A percentile compares a stretch with the other conserved stretches of the same genome.
These are phyloP conservation scores for Kryptolebias ocellatus DNA, from an alignment of 2,797 vertebrate species.

Conservation along the genomic window DNA sequence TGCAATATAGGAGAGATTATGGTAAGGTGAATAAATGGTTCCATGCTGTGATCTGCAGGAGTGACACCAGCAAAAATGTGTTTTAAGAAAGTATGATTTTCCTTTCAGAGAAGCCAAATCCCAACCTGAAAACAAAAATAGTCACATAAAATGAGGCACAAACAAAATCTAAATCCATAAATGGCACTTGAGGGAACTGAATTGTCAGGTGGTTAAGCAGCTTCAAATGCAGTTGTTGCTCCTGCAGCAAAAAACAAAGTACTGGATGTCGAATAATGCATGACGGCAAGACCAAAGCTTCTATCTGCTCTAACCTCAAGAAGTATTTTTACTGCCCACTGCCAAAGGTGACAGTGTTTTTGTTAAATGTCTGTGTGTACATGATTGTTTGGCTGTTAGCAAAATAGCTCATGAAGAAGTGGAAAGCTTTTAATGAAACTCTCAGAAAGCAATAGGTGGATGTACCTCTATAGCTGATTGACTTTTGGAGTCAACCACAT, in stretches of 20 bases:
- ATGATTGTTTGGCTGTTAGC: no score
- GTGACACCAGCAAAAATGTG: neutral
- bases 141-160: conserved; percentile 3
- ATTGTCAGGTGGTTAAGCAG: conserved; percentile 11
- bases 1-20: conserved; percentile 1
- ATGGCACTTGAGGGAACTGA: neutral
- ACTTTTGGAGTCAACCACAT: no score
- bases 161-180: conserved; percentile 16
- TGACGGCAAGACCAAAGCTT: neutral
- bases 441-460: no score
- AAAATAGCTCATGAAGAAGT: no score
- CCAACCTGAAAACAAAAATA: neutral
- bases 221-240: neutral
- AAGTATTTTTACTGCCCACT: neutral
- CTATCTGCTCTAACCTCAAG: neutral
- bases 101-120: neutral
- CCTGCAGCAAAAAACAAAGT: conserved; percentile 1
- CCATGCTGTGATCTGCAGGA: neutral
- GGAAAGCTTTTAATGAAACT: no score
- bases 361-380: no score
- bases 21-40: neutral
- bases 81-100: neutral
- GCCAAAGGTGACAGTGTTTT: no score
- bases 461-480: no score
- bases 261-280: neutral